phyloP scores from a whole-genome alignment of 37 sponge, comb jelly and placozoan species.

The Oopsacas minuta region DNA sequence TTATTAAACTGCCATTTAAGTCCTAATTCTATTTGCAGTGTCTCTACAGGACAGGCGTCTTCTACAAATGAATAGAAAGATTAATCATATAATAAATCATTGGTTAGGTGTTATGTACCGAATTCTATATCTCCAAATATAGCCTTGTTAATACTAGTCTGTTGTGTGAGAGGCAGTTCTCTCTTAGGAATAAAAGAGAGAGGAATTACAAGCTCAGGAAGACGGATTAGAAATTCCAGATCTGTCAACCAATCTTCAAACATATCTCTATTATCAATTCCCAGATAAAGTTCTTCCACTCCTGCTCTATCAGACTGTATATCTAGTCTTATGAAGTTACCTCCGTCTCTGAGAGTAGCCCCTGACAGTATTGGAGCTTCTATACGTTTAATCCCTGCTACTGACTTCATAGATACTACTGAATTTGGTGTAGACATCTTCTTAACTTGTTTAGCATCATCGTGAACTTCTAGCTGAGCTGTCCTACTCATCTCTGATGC shows the following conservation, averaged over 20 bases:
- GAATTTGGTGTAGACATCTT: not conserved
- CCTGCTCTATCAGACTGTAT: not conserved
- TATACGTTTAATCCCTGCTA: not conserved
- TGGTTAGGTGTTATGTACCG: not conserved
- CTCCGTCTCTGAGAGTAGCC: not conserved
- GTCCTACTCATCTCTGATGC: not conserved
- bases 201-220: not conserved
- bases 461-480: not conserved
- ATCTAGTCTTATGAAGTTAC: not conserved
- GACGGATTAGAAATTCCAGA: not conserved
- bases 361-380: not conserved
- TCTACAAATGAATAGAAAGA: not conserved
- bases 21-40: not conserved
- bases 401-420: not conserved
- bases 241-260: constrained; percentile 5
- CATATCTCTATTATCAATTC: not conserved
- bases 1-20: not conserved
- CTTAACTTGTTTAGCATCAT: not conserved
- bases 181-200: not conserved
- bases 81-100: not conserved
- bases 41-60: constrained; percentile 3
- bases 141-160: not conserved
- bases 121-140: not conserved
- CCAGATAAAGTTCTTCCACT: not conserved
- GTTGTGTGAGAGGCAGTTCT: not conserved